Evolutionary conservation across 2,888 invertebrate species (phyloP).

Genomic region (Ophioninae sp.): DNA sequence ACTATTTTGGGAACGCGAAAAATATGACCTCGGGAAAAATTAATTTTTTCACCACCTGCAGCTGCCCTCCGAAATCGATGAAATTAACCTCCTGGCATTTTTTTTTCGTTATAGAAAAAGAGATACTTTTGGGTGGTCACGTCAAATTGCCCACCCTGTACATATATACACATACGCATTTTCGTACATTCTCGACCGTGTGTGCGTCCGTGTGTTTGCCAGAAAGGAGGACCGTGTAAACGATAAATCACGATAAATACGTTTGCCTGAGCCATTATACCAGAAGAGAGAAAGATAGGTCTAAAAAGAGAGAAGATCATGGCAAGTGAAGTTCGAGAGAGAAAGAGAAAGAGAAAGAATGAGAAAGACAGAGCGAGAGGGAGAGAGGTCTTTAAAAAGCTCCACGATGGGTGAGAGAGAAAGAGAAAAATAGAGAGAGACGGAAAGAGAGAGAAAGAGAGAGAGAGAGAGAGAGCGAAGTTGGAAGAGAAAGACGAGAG

Average conservation of each 20-base stretch:
- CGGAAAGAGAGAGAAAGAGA: conserved; percentile 36
- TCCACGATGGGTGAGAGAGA: conserved; percentile 61
- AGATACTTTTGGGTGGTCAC: too few relatives aligned
- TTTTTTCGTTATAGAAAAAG: too few relatives aligned
- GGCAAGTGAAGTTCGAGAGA: conserved; percentile 44
- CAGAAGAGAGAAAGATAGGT: conserved; percentile 65
- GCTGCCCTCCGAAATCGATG: too few relatives aligned
- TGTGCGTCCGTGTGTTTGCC: conserved; percentile 12
- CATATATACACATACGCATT: neutral
- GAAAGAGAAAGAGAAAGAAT: conserved; percentile 36
- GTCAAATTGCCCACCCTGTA: too few relatives aligned
- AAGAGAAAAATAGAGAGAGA: conserved; percentile 55
- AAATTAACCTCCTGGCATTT: too few relatives aligned
- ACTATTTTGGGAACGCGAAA: too few relatives aligned
- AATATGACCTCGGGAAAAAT: too few relatives aligned
- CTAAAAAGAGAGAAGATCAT: conserved; percentile 53
- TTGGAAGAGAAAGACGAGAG: conserved; percentile 15
- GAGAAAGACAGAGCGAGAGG: conserved; percentile 48
- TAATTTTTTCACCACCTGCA: too few relatives aligned
- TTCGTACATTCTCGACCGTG: neutral
- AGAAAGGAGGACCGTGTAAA: conserved; percentile 77
- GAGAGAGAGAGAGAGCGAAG: neutral
- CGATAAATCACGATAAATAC: conserved; percentile 80
- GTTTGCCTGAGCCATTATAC: conserved; percentile 77
- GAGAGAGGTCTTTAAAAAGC: conserved; percentile 7